These are phyloP conservation scores for Busseola fusca DNA, from an alignment of 2,888 invertebrate genomes.

Conservation along the genomic window DNA sequence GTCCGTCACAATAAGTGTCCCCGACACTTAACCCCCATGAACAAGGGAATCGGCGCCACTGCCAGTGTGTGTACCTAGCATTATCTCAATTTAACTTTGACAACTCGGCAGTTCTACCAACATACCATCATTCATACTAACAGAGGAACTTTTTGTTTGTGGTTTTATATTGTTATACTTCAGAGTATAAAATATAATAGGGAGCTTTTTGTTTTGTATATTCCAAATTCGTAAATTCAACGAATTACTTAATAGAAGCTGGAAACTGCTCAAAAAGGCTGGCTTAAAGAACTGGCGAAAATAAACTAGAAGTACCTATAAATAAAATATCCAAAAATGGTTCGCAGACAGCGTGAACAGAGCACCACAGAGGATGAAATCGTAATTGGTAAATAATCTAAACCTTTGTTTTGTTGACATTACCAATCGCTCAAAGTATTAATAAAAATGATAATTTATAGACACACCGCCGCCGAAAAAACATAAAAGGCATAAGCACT, in stretches of 20 bases:
- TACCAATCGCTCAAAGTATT: slow-evolving; percentile 35
- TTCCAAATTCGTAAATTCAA: neutral
- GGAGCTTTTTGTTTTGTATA: neutral
- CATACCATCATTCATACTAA: neutral
- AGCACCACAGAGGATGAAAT: slow-evolving; percentile 86
- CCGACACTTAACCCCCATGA: too few species aligned
- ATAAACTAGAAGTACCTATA: neutral
- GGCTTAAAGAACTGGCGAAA: neutral
- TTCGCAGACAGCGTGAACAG: slow-evolving; percentile 83
- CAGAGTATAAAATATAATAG: too few species aligned
- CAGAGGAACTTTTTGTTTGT: slow-evolving; percentile 13
- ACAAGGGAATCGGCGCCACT: too few species aligned
- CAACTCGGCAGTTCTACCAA: neutral
- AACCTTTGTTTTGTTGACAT: slow-evolving; percentile 44
- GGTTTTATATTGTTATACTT: too few species aligned
- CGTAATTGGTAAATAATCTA: slow-evolving; percentile 78
- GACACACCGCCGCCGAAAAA: slow-evolving; percentile 88
- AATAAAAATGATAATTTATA: slow-evolving; percentile 64
- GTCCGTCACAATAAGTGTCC: too few species aligned
- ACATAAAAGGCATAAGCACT: slow-evolving; percentile 91
- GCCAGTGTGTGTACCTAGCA: too few species aligned
- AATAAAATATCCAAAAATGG: slow-evolving; percentile 70
- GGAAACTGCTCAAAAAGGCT: neutral
- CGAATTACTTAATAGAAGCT: slow-evolving; percentile 1
- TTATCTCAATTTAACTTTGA: neutral